Base-by-base conservation (phyloP, 2,113 vertebrate species). In the Axis porcinus region DNA sequence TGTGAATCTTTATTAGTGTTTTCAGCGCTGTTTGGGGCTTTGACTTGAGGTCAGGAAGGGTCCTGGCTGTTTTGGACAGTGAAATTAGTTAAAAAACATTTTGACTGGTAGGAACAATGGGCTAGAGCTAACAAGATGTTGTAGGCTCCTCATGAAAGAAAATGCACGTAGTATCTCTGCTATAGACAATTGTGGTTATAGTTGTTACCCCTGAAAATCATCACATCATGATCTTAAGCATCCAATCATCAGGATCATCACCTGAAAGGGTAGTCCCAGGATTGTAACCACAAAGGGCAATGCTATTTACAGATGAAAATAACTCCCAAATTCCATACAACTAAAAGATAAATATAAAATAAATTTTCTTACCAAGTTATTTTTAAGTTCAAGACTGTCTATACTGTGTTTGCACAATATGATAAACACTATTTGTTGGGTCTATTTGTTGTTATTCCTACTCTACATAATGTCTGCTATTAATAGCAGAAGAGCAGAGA, bases 241-340 rank as follows among this genome's bases (percentile, higher is more conserved):
- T 62, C 67, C 23, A 23, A 13, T 74, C 0, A 2, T 16, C 40
- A 74, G 36, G 67, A 2, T 23, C 15, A 33, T n/a, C 57, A 0
- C n/a, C 74, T 87, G 30, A 15, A 45, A 84, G 82, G 5, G 45
- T 33, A 0, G 28, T 55, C 30, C 50, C 47, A 7, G 28, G 40
- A 28, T 33, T 30, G 2, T 47, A 58, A 85, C 45, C 90, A 54
- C 17, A 43, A 81, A 74, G 23, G 43, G 15, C 27, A 27, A 1
- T 13, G 25, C 33, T 78, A 25, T 62, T 96, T 94, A 64, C 89
- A 90, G 33, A 43, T 54, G 45, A 74, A 55, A 57, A 47, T 52
- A 45, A 43, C 50, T 90, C 60, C 30, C 43, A 70, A 10, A 89
- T 86, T 70, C 55, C 74, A 55, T 58, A 25, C 33, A 54, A 14